A percentile compares a stretch with the other conserved stretches of the same genome.
Conservation (phyloP, 2,113 vertebrate genomes). For the Dascyllus trimaculatus region DNA sequence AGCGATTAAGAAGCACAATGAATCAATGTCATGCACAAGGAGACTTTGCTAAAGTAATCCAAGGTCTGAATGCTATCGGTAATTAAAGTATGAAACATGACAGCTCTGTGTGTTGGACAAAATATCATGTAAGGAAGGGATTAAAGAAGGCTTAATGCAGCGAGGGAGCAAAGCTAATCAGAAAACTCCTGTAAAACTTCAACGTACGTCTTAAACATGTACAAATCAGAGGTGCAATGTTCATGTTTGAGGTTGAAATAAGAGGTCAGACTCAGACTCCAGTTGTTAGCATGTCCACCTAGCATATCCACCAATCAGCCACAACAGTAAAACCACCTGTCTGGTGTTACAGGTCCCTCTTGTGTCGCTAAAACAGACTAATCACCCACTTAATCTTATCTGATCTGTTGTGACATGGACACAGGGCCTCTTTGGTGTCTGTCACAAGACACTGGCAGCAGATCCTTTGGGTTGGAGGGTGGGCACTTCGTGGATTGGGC, state of each 20-base stretch:
- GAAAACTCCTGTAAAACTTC: constrained; percentile 1
- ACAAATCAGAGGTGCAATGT: neutral
- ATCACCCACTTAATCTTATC: too few relatives aligned
- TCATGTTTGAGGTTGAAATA: neutral
- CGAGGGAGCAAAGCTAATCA: constrained; percentile 4
- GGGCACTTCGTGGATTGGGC: too few relatives aligned
- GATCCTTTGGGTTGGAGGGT: too few relatives aligned
- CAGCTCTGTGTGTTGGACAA: constrained; percentile 22
- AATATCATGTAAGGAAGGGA: constrained; percentile 15
- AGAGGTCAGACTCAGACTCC: neutral
- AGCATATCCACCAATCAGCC: too few relatives aligned
- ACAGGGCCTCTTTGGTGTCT: too few relatives aligned
- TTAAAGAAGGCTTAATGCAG: constrained; percentile 36
- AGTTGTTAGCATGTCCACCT: too few relatives aligned
- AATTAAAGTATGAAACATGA: constrained; percentile 23
- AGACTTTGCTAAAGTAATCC: constrained; percentile 10
- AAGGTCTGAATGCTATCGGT: constrained; percentile 11
- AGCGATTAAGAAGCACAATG: constrained; percentile 16
- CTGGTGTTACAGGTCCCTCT: too few relatives aligned
- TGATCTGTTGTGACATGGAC: too few relatives aligned
- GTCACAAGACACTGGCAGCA: too few relatives aligned
- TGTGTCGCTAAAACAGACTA: too few relatives aligned
- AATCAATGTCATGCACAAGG: constrained; percentile 1
- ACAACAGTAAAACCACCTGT: too few relatives aligned
- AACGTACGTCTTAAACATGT: neutral